Base-by-base conservation (phyloP, 2,888 invertebrate genomes). In the Xylota segnis region DNA sequence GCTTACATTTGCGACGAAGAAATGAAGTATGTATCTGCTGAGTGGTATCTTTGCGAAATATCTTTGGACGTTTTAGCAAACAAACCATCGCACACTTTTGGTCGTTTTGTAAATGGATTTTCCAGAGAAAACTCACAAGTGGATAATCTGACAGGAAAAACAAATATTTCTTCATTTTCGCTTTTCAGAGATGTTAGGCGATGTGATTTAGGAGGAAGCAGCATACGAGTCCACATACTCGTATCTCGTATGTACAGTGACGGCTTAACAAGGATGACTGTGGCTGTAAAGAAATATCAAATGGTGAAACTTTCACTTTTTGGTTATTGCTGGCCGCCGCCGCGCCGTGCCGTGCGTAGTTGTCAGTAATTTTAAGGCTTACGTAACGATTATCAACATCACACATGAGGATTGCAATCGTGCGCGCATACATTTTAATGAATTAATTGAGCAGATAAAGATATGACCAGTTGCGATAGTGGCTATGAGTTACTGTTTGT, bases 271-370 rank as follows among this genome's bases (percentile, higher is more conserved):
- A 72, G 77, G 77, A 78, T 76, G 76, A 45, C 23, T 54, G 45
- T 29, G 18, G 16, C 52, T 16, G n/a, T 18, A 27, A 52, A 34
- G 54, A 63, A 83, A 61, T 71, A 72, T 77, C 72, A 77, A 59
- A 83, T 61, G 78, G 65, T 23, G 43, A 52, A 66, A 83, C 83
- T 83, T 83, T 83, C 79, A 83, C 83, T 83, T 74, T 52, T 63
- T 23, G 23, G 2, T n/a, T n/a, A n/a, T n/a, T 23, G 23, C 23
- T 23, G 45, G 40, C 40, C 54, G 68, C n/a, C n/a, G n/a, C n/a
- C n/a, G n/a, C n/a, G n/a, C n/a, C n/a, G n/a, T n/a, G n/a, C n/a
- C n/a, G n/a, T n/a, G 72, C 47, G 59, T 59, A 59, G 43, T 23
- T 66, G 71, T 12, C 58, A 43, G 59, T 56, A 27, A 56, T 56